A percentile compares a stretch with the other conserved stretches of the same genome.
Conservation (phyloP, 92 coral and sea anemone species). For the Metridium senile region DNA sequence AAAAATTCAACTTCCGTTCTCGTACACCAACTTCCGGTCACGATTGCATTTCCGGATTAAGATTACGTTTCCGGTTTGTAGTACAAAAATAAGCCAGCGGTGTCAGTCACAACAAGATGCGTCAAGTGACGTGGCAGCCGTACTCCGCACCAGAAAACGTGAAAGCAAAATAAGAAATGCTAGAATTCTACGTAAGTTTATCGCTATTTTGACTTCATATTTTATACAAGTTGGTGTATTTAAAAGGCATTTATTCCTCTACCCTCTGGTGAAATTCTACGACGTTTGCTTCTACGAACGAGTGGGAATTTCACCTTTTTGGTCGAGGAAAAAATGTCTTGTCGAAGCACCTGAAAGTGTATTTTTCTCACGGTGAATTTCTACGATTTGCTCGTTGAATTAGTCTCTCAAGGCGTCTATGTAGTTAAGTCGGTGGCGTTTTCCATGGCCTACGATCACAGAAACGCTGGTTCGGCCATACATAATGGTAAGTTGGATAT, state of each 20-base stretch:
- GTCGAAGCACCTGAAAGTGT: conserved; percentile 20
- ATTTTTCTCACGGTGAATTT: conserved; percentile 34
- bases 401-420: conserved; percentile 44
- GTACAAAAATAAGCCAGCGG: conserved; percentile 30
- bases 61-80: conserved; percentile 38
- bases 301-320: conserved; percentile 30
- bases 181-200: conserved; percentile 41
- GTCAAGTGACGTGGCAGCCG: conserved; percentile 60
- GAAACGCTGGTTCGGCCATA: not conserved
- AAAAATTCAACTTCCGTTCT: not conserved
- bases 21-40: conserved; percentile 21
- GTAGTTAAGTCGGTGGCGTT: conserved; percentile 44
- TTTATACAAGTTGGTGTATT: conserved; percentile 1
- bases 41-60: conserved; percentile 18
- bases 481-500: conserved; percentile 25
- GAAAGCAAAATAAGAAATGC: conserved; percentile 42
- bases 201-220: conserved; percentile 3
- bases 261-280: conserved; percentile 42
- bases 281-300: conserved; percentile 22
- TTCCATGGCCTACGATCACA: conserved; percentile 34
- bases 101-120: conserved; percentile 29
- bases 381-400: conserved; percentile 45
- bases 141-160: conserved; percentile 31
- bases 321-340: conserved; percentile 32
- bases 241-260: conserved; percentile 37